Percentiles rank a stretch among this genome's conserved stretches.
phyloP scores from a whole-genome alignment of 2,888 invertebrate genomes.

The Pandemis corylana region DNA sequence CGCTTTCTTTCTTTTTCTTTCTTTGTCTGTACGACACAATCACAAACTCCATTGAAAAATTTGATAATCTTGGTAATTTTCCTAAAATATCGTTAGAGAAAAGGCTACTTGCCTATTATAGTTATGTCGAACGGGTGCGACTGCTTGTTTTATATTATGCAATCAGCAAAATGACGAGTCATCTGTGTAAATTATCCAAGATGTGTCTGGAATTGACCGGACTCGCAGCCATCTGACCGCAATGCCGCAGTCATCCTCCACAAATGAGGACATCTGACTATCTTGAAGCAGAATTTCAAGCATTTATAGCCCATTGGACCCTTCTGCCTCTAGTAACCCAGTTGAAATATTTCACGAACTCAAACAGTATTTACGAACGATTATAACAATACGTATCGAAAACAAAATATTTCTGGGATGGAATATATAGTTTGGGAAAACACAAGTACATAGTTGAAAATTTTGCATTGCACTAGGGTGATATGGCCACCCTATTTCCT shows the following conservation, averaged over 20 bases:
- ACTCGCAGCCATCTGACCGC: constrained; percentile 32
- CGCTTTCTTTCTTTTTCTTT: too few species aligned
- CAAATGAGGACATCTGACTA: constrained; percentile 40
- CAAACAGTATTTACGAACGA: constrained; percentile 5
- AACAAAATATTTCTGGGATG: too few species aligned
- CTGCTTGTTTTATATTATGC: constrained; percentile 9
- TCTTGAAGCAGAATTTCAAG: constrained; percentile 32
- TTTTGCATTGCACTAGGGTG: too few species aligned
- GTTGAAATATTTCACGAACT: constrained; percentile 10
- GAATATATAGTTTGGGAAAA: too few species aligned
- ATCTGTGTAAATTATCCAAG: constrained; percentile 35
- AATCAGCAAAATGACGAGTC: constrained; percentile 27
- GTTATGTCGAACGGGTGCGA: neutral
- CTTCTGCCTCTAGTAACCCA: constrained; percentile 22
- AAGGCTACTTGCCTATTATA: neutral
- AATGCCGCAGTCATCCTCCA: constrained; percentile 30
- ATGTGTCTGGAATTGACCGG: constrained; percentile 37
- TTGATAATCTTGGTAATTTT: neutral
- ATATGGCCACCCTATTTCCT: too few species aligned
- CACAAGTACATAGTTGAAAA: too few species aligned
- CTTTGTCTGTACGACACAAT: too few species aligned
- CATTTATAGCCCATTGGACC: constrained; percentile 20
- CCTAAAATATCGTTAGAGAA: neutral
- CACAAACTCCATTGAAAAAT: too few species aligned
- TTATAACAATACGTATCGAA: too few species aligned